Evolutionary conservation across 2,888 invertebrate genomes (phyloP).

Genomic region (Drosophila sordidula): DNA sequence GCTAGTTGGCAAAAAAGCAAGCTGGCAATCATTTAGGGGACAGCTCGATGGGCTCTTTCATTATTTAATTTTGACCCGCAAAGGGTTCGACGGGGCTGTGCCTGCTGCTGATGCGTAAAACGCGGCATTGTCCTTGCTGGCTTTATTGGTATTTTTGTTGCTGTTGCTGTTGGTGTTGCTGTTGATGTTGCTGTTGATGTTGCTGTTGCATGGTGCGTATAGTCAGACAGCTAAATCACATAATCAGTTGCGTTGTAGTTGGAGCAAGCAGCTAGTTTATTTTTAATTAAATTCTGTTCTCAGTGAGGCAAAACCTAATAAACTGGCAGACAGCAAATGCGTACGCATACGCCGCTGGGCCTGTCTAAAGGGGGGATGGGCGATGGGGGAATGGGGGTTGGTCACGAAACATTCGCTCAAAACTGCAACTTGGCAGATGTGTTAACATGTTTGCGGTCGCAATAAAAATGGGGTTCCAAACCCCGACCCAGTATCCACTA

Average conservation of each 20-base stretch:
- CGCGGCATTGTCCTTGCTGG: slow-evolving; percentile 14
- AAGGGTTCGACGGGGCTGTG: slow-evolving; percentile 28
- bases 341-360: slow-evolving; percentile 50
- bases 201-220: slow-evolving; percentile 16
- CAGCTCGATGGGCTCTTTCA: slow-evolving; percentile 39
- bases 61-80: slow-evolving; percentile 62
- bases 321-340: slow-evolving; percentile 42
- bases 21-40: slow-evolving; percentile 45
- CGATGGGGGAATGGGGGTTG: slow-evolving; percentile 1
- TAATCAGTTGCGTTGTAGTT: slow-evolving; percentile 49
- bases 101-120: slow-evolving; percentile 40
- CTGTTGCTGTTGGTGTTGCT: slow-evolving; percentile 20
- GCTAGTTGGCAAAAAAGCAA: slow-evolving; percentile 23
- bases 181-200: slow-evolving; percentile 17
- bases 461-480: slow-evolving; percentile 60
- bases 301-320: slow-evolving; percentile 53
- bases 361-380: neutral
- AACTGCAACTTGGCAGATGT: slow-evolving; percentile 66
- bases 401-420: slow-evolving; percentile 25
- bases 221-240: slow-evolving; percentile 37
- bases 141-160: slow-evolving; percentile 6
- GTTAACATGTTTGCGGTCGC: slow-evolving; percentile 74
- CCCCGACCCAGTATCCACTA: slow-evolving; percentile 36
- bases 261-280: slow-evolving; percentile 54
- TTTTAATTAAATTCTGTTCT: slow-evolving; percentile 70